Evolutionary conservation across 2,888 invertebrate species (phyloP), one percentile per base, ranked within the genome.

Genomic region (Oxycera nigricornis): DNA sequence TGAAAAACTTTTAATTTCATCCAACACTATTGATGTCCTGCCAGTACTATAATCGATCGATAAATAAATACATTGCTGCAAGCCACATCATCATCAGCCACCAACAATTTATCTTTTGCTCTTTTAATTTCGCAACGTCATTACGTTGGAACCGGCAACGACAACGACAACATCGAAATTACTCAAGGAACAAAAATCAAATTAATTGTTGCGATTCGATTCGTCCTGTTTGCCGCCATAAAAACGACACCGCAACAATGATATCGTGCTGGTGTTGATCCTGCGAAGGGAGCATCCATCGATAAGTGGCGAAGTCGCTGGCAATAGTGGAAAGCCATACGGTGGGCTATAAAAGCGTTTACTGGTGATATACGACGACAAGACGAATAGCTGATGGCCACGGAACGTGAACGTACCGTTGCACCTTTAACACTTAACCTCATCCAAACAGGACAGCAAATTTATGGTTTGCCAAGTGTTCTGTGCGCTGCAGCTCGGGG

Each of bases 301-400:
- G 67, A 39, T 50, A 68, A 68, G 50, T 41, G 46, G 24, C 20
- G 20, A 17, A 28, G 46, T 50, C 24, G 9, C 35, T 62, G 62
- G 35, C 67, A 46, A 39, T 46, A 67, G 46, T 3, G 28, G 22
- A 35, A 61, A 35, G 20, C 68, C 50, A 24, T 30, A 31, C 22
- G 11, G 35, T 11, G 70, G 35, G 70, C 55, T 31, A 70, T 70
- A 70, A 70, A 70, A 52, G 70, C 70, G 35, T 70, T 70, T 55
- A 52, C 52, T 70, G 22, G 70, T 70, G 70, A 70, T 70, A 70
- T 70, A 70, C 55, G 70, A 70, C 22, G 70, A 70, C 70, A 70
- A 55, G 70, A 70, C 30, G 70, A n/a, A 70, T 70, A 31, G 31
- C 30, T 70, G 70, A 70, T 70, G 55, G 55, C 70, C 70, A 55